Evolutionary conservation across 2,797 vertebrate species (phyloP), one percentile per base, ranked within the genome.

Genomic region (Anguilla pacifica): DNA sequence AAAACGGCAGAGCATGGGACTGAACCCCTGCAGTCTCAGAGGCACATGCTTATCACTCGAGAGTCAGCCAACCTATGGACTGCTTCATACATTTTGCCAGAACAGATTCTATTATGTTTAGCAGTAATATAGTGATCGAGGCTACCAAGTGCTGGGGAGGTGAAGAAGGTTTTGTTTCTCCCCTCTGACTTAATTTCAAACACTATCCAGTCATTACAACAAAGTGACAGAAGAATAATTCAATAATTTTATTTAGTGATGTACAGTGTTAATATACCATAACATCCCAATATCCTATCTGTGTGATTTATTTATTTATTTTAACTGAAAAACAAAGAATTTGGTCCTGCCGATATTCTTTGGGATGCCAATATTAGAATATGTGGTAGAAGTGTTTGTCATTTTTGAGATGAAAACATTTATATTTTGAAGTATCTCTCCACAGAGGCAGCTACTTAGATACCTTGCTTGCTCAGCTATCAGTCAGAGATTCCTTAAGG

Each of bases 401-500:
- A 59, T n/a, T 70, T 81, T 46, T 46, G 7, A 43, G 25, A 51
- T 25, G 46, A 49, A 46, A 49, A n/a, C 35, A 43, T 77, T 19
- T 25, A n/a, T 22, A 82, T 82, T 49, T n/a, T 82, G 43, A 49
- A 85, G 70, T 28, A 85, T 46, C 61, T 70, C 61, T 70, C 43
- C 43, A 11, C 25, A 64, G 61, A 15, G 61, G 31, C 59, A 64
- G 57, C 25, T 59, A 57, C 59, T 25, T 85, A 61, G 11, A 85
- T 49, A 35, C 35, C 55, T 61, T 64, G 6, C 61, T 59, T 46
- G 84, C 22, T n/a, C 17, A 11, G 61, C 22, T 85, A 85, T 85
- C 59, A 31, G 84, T 64, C 84, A 85, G 84, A 49, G 74, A 64
- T 67, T 85, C 57, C 43, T 70, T 46, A 15, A 67, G 35, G 43